These are phyloP conservation scores for Cylloceria caligata DNA, from an alignment of 2,888 invertebrate species.

Conservation along the genomic window DNA sequence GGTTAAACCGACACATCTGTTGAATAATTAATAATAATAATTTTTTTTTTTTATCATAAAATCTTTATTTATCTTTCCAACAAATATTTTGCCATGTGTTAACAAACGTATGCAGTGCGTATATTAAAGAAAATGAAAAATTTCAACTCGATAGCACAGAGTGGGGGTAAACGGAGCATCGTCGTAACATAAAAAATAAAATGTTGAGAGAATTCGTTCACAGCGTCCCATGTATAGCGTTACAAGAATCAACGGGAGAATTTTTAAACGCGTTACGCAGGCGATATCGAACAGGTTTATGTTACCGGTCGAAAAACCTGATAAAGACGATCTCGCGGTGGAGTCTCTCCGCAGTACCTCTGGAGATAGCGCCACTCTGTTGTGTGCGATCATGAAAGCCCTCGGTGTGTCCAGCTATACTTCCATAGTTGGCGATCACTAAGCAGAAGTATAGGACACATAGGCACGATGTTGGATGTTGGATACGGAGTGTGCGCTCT, in stretches of 20 bases:
- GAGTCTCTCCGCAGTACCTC: conserved; percentile 9
- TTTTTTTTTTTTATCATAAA: no score
- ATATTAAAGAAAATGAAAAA: no score
- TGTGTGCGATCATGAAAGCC: conserved; percentile 3
- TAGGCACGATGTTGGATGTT: conserved; percentile 1
- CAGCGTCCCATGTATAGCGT: neutral
- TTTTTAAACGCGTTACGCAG: neutral
- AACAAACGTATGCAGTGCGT: neutral
- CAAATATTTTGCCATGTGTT: no score
- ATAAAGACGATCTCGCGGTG: conserved; percentile 30
- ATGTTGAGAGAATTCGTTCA: neutral
- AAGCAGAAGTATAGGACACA: neutral
- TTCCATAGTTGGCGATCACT: conserved; percentile 67
- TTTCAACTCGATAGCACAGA: no score
- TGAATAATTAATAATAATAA: no score
- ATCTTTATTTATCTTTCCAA: no score
- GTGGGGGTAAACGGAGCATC: no score
- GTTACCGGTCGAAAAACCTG: conserved; percentile 52
- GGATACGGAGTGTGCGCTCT: conserved; percentile 43
- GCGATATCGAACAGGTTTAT: neutral
- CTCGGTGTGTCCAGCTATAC: conserved; percentile 51
- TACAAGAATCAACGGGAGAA: neutral
- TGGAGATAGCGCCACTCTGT: conserved; percentile 61
- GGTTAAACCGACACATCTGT: no score
- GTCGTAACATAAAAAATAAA: no score